Evolutionary conservation across 2,797 vertebrate species (phyloP).

Genomic region (Steatocranus sp.): DNA sequence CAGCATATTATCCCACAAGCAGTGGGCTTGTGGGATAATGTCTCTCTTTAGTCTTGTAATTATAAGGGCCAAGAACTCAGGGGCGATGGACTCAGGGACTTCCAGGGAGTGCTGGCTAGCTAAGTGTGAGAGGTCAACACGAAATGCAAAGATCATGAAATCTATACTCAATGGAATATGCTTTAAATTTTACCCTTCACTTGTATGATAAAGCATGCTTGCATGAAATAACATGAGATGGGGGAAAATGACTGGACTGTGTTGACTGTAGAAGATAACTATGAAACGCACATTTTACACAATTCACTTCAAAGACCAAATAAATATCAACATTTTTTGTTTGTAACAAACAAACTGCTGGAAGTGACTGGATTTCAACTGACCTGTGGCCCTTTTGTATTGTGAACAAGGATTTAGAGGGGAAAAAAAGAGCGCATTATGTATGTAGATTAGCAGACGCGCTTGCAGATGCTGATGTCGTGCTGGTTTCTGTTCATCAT

Average conservation of each 20-base stretch:
- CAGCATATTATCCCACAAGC: neutral
- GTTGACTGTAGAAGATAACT: neutral
- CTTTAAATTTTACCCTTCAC: neutral
- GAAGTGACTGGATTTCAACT: neutral
- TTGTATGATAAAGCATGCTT: neutral
- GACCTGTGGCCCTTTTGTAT: neutral
- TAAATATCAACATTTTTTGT: neutral
- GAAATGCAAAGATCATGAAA: neutral
- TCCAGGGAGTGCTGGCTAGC: neutral
- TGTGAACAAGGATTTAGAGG: neutral
- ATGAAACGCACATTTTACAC: neutral
- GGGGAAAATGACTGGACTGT: neutral
- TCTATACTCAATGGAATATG: neutral
- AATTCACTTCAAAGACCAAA: neutral
- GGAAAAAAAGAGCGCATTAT: constrained; percentile 10
- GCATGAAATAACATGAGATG: neutral
- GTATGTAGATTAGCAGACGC: constrained; percentile 26
- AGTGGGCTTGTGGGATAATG: too few relatives aligned
- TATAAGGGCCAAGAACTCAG: neutral
- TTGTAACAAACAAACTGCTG: neutral
- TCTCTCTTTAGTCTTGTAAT: neutral
- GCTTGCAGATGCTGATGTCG: constrained; percentile 32
- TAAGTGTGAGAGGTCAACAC: neutral
- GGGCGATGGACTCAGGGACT: neutral
- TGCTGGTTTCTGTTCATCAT: constrained; percentile 2